Percentiles rank a stretch among this genome's conserved stretches.
phyloP scores from a whole-genome alignment of 2,797 vertebrate genomes.

The Melanotaenia trifasciata region DNA sequence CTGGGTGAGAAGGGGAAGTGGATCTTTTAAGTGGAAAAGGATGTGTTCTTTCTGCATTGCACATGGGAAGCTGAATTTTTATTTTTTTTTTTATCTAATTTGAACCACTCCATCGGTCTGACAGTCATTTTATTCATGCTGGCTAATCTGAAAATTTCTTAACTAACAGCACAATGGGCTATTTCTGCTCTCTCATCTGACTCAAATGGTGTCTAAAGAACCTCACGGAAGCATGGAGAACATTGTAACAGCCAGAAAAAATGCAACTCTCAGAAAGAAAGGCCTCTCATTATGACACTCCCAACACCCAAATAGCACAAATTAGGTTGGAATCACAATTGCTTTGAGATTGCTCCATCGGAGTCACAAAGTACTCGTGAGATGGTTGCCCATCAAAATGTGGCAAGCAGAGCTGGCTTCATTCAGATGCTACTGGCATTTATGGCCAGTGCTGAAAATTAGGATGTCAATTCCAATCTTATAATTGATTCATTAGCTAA shows the following conservation, averaged over 20 bases:
- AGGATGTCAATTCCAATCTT: slow-evolving; percentile 11
- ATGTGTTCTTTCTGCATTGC: slow-evolving; percentile 55
- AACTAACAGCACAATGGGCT: slow-evolving; percentile 40
- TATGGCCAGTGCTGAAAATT: slow-evolving; percentile 3
- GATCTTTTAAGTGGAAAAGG: slow-evolving; percentile 43
- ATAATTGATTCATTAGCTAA: slow-evolving; percentile 42
- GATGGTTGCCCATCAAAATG: slow-evolving; percentile 35
- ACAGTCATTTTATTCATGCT: slow-evolving; percentile 49
- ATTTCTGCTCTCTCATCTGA: slow-evolving; percentile 32
- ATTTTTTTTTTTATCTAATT: slow-evolving; percentile 59
- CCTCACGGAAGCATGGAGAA: slow-evolving; percentile 37
- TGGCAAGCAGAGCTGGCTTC: slow-evolving; percentile 22
- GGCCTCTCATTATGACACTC: slow-evolving; percentile 31
- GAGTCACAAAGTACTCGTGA: slow-evolving; percentile 35
- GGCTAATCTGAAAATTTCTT: slow-evolving; percentile 47
- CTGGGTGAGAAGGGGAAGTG: slow-evolving; percentile 60
- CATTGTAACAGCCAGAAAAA: slow-evolving; percentile 26
- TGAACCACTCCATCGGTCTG: slow-evolving; percentile 61
- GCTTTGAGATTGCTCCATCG: slow-evolving; percentile 48
- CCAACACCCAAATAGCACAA: slow-evolving; percentile 31
- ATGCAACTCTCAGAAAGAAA: background rate
- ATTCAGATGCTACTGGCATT: slow-evolving; percentile 28
- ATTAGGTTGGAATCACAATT: slow-evolving; percentile 48
- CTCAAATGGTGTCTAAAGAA: slow-evolving; percentile 41
- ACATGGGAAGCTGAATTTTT: slow-evolving; percentile 33